phyloP scores from a whole-genome alignment of 2,888 invertebrate species.

The Pediacus dermestoides region DNA sequence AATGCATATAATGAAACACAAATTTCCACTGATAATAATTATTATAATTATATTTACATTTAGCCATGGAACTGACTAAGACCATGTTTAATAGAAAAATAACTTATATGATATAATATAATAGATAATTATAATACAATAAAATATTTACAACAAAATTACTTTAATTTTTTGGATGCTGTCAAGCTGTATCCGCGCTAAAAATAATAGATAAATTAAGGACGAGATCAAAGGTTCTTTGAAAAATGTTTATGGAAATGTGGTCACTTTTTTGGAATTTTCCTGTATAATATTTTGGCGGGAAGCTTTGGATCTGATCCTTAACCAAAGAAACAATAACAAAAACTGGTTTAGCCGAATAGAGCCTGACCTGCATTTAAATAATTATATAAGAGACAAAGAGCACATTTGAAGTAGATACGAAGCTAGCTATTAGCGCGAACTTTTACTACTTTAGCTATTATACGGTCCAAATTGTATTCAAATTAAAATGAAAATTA shows the following conservation, averaged over 20 bases:
- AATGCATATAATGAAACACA: conserved; percentile 16
- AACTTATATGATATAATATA: conserved; percentile 50
- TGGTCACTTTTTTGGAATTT: too few relatives aligned
- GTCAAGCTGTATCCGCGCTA: conserved; percentile 26
- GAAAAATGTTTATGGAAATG: too few relatives aligned
- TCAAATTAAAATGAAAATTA: too few relatives aligned
- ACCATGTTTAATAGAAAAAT: conserved; percentile 51
- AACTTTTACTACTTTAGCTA: conserved; percentile 36
- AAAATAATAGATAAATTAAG: conserved; percentile 29
- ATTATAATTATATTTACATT: conserved; percentile 51
- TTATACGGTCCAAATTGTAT: conserved; percentile 42
- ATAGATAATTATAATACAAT: conserved; percentile 50
- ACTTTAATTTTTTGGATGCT: conserved; percentile 29
- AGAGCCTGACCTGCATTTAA: conserved; percentile 30
- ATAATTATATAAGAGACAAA: conserved; percentile 35
- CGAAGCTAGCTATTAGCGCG: conserved; percentile 43
- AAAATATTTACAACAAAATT: conserved; percentile 48
- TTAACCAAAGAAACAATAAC: conserved; percentile 21
- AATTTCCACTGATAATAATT: conserved; percentile 41
- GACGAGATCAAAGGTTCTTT: too few relatives aligned
- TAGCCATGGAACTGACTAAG: conserved; percentile 49
- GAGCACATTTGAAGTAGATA: conserved; percentile 40
- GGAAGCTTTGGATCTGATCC: conserved; percentile 24
- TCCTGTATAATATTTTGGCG: conserved; percentile 15
- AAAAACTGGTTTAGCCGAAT: conserved; percentile 28